Base-by-base conservation (phyloP, 1,140 invertebrate species). In the Papilio helenus region DNA sequence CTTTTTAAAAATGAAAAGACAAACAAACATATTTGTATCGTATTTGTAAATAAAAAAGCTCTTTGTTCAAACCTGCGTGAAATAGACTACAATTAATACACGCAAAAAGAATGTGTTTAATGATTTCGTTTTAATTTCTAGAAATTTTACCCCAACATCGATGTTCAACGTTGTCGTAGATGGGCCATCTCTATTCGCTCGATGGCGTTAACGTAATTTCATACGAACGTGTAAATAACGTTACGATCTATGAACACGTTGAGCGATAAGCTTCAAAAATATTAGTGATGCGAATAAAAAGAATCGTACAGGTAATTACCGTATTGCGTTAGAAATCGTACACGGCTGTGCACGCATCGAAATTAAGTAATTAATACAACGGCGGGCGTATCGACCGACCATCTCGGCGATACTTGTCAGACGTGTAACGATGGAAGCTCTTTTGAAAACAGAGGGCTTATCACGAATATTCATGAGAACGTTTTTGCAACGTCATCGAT, bases 291-390 rank as follows among this genome's bases (percentile, higher is more conserved):
- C 85, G 90, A 93, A 92, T 46, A 93, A 93, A 90, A 84, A 86
- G 72, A 68, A 68, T 68, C 61, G 61, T 29, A 68, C 23, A 68
- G 61, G 23, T 91, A 93, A 93, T 93, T 92, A 85, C 83, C 68
- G 81, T 82, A 85, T 89, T 92, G 86, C 91, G 88, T 92, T 93
- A 92, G 90, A 93, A 94, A 93, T 90, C 89, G 87, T 85, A 86
- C 86, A 83, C 86, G 84, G 85, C 86, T 90, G 88, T 85, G 84
- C 89, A 92, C 92, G 91, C 92, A 93, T 93, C 87, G 86, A 89
- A 89, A 93, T 93, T 93, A 90, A 93, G 89, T 91, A 93, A 93
- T 93, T 91, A 93, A 90, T 92, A 86, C 86, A 83, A 82, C 85
- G 83, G 84, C 84, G 80, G 78, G 76, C 80, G 55, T 94, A 94